These are phyloP conservation scores for Platalea minor DNA, from an alignment of 2,797 vertebrate species.

Conservation along the genomic window DNA sequence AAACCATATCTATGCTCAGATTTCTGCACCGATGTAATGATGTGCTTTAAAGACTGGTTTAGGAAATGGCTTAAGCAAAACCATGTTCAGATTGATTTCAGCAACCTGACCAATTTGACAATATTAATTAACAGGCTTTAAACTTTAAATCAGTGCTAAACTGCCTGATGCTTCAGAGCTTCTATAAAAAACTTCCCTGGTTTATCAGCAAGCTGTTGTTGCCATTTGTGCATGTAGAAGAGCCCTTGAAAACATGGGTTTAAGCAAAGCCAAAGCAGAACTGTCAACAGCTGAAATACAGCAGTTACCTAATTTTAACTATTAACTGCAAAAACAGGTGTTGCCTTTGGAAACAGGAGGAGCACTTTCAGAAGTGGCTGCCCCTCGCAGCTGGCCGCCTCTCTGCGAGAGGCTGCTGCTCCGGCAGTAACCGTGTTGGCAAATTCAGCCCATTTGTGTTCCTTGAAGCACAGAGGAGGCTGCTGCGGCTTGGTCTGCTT, in stretches of 20 bases:
- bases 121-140: not conserved
- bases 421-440: fast-evolving
- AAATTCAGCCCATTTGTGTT: not conserved
- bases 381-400: not conserved
- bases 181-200: not conserved
- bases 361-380: not conserved
- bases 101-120: not conserved
- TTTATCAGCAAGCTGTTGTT: not conserved
- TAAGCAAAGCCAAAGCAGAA: not conserved
- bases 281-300: not conserved
- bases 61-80: not conserved
- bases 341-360: not conserved
- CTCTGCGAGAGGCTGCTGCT: not conserved
- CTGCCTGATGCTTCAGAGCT: not conserved
- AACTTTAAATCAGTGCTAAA: not conserved
- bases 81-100: not conserved
- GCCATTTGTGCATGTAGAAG: not conserved
- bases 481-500: not conserved
- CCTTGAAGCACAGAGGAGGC: not conserved
- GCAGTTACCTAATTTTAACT: not conserved
- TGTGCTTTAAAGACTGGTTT: not conserved
- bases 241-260: not conserved
- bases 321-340: not conserved
- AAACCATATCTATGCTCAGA: not conserved
- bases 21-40: not conserved